Base-by-base conservation (phyloP, 1,140 invertebrate genomes). In the Metopolophium dirhodum region DNA sequence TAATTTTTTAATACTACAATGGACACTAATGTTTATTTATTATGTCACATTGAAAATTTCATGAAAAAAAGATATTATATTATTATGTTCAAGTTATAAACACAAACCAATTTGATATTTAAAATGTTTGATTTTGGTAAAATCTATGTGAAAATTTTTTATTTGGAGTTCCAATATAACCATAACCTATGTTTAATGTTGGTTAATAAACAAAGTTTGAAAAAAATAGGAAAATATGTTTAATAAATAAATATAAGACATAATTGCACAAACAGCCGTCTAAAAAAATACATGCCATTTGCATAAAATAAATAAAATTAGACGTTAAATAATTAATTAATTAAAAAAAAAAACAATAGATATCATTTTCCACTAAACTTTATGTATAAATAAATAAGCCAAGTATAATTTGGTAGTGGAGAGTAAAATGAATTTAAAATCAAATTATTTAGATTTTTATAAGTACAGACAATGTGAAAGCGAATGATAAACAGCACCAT, bases 151-250 rank as follows among this genome's bases (percentile, higher is more conserved):
- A 77, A 77, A 30, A 61, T n/a, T n/a, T n/a, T n/a, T 77, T 35
- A n/a, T 35, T 77, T 77, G 61, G 30, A 77, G 14, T 18, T n/a
- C 6, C 6, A 77, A n/a, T n/a, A n/a, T 77, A 77, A n/a, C 6
- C n/a, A 30, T 30, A 35, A n/a, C 61, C 61, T n/a, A 77, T 77
- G 61, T 35, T 18, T 77, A 35, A 35, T 77, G 61, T n/a, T 77
- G 61, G 61, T 77, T 83, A 83, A 88, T 49, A 88, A 88, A 91
- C 61, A 91, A 61, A 57, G 30, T 91, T 77, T 91, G 57, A 77
- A 91, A 90, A 92, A 92, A 92, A 92, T 92, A 92, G 77, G 91
- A 83, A 92, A 82, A 91, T 91, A 82, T 92, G 77, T 92, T 91
- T 91, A 91, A 92, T 92, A 54, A 92, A 91, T 91, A 91, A 91